phyloP scores from a whole-genome alignment of 2,797 vertebrate genomes.

The Yasuhikotakia modesta region DNA sequence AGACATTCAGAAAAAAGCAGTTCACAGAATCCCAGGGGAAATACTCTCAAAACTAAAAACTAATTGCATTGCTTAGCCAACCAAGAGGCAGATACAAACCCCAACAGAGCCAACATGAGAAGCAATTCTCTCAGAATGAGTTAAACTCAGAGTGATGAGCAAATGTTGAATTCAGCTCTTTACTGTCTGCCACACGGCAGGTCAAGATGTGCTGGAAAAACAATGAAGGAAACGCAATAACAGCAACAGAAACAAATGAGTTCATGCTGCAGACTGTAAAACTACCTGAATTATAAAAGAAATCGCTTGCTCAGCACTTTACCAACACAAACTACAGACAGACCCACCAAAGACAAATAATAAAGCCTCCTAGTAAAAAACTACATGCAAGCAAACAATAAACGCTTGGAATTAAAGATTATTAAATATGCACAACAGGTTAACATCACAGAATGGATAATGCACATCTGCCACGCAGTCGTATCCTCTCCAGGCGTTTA shows the following conservation, averaged over 20 bases:
- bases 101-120: slow-evolving; percentile 35
- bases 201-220: slow-evolving; percentile 48
- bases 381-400: slow-evolving; percentile 7
- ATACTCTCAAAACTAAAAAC: slow-evolving; percentile 40
- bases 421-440: neutral
- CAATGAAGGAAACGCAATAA: slow-evolving; percentile 64
- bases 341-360: slow-evolving; percentile 28
- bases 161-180: slow-evolving; percentile 30
- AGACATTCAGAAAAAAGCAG: neutral
- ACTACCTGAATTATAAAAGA: slow-evolving; percentile 31
- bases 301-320: slow-evolving; percentile 43
- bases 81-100: slow-evolving; percentile 29
- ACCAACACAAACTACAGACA: slow-evolving; percentile 19
- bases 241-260: slow-evolving; percentile 59
- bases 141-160: slow-evolving; percentile 25
- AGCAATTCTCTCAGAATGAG: slow-evolving; percentile 42
- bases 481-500: neutral
- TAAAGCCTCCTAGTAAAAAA: slow-evolving; percentile 13
- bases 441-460: slow-evolving; percentile 28
- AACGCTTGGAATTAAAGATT: neutral
- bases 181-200: neutral
- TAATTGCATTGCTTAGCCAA: slow-evolving; percentile 46
- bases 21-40: slow-evolving; percentile 37
- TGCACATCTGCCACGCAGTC: slow-evolving; percentile 41
- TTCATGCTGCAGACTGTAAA: slow-evolving; percentile 39